These are phyloP conservation scores for Hirundo rustica DNA, from an alignment of 2,797 vertebrate genomes.

Conservation along the genomic window DNA sequence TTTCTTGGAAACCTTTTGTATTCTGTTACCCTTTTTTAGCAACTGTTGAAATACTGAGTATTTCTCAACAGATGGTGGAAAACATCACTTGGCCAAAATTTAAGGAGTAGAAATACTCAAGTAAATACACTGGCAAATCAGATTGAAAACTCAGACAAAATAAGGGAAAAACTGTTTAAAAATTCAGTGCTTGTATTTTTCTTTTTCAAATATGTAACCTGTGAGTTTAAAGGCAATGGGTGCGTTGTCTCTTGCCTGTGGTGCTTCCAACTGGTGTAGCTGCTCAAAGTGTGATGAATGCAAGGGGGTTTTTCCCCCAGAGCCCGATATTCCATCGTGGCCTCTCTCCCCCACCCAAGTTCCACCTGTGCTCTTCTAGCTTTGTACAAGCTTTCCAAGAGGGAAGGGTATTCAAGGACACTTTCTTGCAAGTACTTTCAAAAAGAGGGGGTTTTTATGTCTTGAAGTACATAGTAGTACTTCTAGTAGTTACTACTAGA, in stretches of 20 bases:
- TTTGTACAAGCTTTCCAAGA: neutral
- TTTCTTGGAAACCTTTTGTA: neutral
- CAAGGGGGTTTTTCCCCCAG: neutral
- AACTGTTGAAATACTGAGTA: neutral
- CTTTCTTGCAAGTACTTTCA: neutral
- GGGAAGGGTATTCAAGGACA: neutral
- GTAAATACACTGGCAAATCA: neutral
- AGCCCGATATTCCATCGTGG: neutral
- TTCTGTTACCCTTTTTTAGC: neutral
- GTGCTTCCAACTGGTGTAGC: neutral
- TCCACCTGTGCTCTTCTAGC: neutral
- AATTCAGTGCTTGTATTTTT: neutral
- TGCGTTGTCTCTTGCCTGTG: neutral
- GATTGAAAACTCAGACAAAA: neutral
- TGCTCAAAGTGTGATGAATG: neutral
- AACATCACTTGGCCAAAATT: neutral
- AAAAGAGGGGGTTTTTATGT: neutral
- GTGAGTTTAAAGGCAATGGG: neutral
- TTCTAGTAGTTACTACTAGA: neutral
- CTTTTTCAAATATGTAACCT: neutral
- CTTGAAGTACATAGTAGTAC: neutral
- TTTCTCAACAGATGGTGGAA: neutral
- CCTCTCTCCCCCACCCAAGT: neutral
- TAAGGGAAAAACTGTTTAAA: neutral
- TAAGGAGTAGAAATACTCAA: neutral